Base-by-base conservation (phyloP, 2,888 invertebrate species). In the Physocephala rufipes region DNA sequence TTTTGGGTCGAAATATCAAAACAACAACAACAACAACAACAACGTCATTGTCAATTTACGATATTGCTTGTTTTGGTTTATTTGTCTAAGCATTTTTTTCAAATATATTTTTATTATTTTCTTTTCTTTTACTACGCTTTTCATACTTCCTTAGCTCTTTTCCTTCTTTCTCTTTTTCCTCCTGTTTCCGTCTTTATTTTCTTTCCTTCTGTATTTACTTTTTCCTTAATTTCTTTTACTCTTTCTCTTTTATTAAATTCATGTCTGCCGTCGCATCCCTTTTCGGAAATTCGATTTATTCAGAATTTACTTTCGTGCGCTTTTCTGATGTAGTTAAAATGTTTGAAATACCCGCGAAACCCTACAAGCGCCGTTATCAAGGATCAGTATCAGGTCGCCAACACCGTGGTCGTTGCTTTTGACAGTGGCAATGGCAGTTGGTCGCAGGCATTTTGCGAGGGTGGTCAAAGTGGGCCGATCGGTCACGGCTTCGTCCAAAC, bases 321-420 rank as follows among this genome's bases (percentile, higher is more conserved):
- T 43, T 43, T 59, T 58, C 28, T n/a, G 66, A 26, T 67, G 67
- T 59, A n/a, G 67, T 55, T 58, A 19, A 45, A 53, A 67, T 58
- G 36, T 53, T 26, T 45, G 45, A 47, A 58, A 67, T 67, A 9
- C 58, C 45, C 24, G 67, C 28, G 67, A 67, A 67, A 43, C 67
- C 67, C 45, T 67, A 58, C 59, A 59, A 67, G 58, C 55, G 16
- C 24, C 53, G 55, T 66, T 55, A 66, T 66, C 66, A 55, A 66
- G 53, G 66, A 58, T 28, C 49, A 21, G 28, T 47, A 45, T 15
- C 64, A 21, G 45, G 15, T 26, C 64, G 49, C 24, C 21, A 45
- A 16, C 26, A 21, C 7, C 64, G 13, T 36, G 9, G 19, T 64
- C 43, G 49, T 24, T 19, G 63, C 15, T 47, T 26, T 64, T 45